These are phyloP conservation scores for Mormyrus hasselquistii DNA, from an alignment of 2,797 vertebrate species.

Conservation along the genomic window DNA sequence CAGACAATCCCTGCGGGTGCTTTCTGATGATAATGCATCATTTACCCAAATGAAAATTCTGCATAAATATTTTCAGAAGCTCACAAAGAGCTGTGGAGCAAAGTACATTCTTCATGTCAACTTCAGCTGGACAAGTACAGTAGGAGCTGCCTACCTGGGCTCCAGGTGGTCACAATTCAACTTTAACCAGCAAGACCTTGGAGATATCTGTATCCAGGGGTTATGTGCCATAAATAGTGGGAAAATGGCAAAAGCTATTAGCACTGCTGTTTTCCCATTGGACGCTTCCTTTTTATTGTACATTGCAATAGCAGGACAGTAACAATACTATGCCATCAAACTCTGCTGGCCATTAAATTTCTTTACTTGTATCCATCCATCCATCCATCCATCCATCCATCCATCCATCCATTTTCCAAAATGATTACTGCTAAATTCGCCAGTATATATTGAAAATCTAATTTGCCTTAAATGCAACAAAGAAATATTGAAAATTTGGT, in stretches of 20 bases:
- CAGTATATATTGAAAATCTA: neutral
- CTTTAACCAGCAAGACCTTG: neutral
- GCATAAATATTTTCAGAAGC: neutral
- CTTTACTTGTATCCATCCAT: neutral
- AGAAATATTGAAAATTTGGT: neutral
- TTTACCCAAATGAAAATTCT: neutral
- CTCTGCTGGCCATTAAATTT: neutral
- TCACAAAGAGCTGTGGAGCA: neutral
- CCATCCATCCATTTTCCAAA: neutral
- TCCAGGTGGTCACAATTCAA: neutral
- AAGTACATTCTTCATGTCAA: neutral
- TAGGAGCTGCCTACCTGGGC: neutral
- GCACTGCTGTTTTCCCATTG: neutral
- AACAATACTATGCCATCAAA: neutral
- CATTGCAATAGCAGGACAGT: neutral
- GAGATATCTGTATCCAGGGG: neutral
- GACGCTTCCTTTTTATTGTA: neutral
- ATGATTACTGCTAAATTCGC: neutral
- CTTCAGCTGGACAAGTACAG: neutral
- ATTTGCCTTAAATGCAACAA: neutral
- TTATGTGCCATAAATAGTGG: neutral
- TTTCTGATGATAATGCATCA: neutral
- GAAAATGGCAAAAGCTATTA: neutral
- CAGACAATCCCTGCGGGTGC: neutral
- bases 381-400: too few species aligned